A percentile compares a stretch with the other conserved stretches of the same genome.
These are phyloP conservation scores for Coremacera marginata DNA, from an alignment of 2,888 invertebrate genomes.

Conservation along the genomic window DNA sequence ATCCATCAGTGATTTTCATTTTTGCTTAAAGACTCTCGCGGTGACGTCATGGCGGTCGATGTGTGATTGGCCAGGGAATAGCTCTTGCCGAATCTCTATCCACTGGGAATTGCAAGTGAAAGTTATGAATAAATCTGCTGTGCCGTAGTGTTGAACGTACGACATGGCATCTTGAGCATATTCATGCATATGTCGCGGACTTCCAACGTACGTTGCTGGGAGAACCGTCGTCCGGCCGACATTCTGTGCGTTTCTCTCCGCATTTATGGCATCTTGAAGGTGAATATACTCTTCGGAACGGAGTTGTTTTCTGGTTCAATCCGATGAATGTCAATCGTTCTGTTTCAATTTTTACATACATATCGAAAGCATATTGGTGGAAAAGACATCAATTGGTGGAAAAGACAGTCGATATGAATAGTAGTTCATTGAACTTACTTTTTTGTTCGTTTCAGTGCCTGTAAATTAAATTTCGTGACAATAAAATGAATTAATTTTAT, in stretches of 20 bases:
- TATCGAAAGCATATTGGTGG: slow-evolving; percentile 60
- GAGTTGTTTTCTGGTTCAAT: slow-evolving; percentile 28
- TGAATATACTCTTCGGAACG: slow-evolving; percentile 35
- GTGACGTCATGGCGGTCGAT: slow-evolving; percentile 25
- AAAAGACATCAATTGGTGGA: slow-evolving; percentile 47
- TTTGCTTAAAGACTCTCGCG: slow-evolving; percentile 32
- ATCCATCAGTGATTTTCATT: slow-evolving; percentile 34
- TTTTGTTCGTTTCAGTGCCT: slow-evolving; percentile 29
- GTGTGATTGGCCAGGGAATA: slow-evolving; percentile 23
- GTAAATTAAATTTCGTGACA: slow-evolving; percentile 17
- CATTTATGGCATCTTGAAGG: slow-evolving; percentile 31
- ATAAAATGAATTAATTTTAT: not conserved
- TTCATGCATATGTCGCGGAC: slow-evolving; percentile 39
- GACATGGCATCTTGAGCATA: slow-evolving; percentile 38
- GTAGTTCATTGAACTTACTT: slow-evolving; percentile 39
- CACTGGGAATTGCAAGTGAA: too few relatives aligned
- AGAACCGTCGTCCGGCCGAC: slow-evolving; percentile 19
- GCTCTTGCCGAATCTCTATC: slow-evolving; percentile 15
- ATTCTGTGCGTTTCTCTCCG: slow-evolving; percentile 12
- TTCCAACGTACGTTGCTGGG: slow-evolving; percentile 31
- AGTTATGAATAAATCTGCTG: too few relatives aligned
- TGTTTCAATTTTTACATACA: slow-evolving; percentile 59
- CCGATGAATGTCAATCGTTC: slow-evolving; percentile 54
- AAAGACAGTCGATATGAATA: slow-evolving; percentile 39
- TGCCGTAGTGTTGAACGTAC: slow-evolving; percentile 29